Conservation (phyloP, 2,797 vertebrate species). For the Malacoctenus gilli region DNA sequence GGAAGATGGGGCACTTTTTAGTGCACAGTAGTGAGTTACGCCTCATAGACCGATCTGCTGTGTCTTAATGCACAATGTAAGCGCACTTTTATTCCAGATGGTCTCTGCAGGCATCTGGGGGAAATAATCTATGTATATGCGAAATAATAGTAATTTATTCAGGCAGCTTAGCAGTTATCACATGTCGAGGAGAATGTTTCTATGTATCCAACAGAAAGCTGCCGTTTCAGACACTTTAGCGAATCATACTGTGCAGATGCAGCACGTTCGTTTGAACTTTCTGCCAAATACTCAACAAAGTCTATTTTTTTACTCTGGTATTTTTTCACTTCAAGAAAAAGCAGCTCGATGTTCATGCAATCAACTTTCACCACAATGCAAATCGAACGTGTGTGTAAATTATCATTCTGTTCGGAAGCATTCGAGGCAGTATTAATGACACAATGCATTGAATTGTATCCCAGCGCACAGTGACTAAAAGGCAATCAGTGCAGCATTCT, state of each 20-base stretch:
- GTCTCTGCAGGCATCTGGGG: slow-evolving; percentile 25
- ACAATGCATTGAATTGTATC: neutral
- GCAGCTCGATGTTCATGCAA: slow-evolving; percentile 7
- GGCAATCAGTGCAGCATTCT: slow-evolving; percentile 14
- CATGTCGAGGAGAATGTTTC: slow-evolving; percentile 28
- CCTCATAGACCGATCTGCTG: slow-evolving; percentile 18
- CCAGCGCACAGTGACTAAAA: slow-evolving; percentile 17
- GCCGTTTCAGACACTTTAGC: slow-evolving; percentile 1
- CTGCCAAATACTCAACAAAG: slow-evolving; percentile 45
- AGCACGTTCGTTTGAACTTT: slow-evolving; percentile 25
- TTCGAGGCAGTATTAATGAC: slow-evolving; percentile 11
- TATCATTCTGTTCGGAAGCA: slow-evolving; percentile 16
- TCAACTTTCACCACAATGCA: slow-evolving; percentile 17
- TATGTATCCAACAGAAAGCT: slow-evolving; percentile 23
- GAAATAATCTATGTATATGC: slow-evolving; percentile 53
- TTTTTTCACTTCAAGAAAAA: slow-evolving; percentile 18
- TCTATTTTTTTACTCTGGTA: slow-evolving; percentile 54
- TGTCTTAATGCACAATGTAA: slow-evolving; percentile 57
- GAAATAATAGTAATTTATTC: slow-evolving; percentile 55
- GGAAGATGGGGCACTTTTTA: slow-evolving; percentile 38
- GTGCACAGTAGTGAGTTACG: slow-evolving; percentile 16
- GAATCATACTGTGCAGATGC: slow-evolving; percentile 8
- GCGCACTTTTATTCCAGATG: slow-evolving; percentile 55
- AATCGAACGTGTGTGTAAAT: neutral
- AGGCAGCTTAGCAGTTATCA: slow-evolving; percentile 62